Conservation (phyloP, 2,888 invertebrate genomes). For the Ennomos fuscantarius region DNA sequence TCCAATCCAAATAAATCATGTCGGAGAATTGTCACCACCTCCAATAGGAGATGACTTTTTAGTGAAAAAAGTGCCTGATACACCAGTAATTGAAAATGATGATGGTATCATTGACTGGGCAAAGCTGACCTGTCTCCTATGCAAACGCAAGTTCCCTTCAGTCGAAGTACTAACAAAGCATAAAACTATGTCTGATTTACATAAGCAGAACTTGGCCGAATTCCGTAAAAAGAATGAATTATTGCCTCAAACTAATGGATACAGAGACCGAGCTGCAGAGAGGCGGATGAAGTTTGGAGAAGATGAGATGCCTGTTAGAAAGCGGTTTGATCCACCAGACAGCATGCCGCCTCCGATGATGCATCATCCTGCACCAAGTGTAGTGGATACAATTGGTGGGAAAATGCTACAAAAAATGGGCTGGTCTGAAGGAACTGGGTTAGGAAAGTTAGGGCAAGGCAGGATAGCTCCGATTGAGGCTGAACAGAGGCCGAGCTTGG, state of each 20-base stretch:
- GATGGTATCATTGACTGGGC: slow-evolving; percentile 94
- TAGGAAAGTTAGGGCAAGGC: slow-evolving; percentile 97
- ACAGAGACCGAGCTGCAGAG: slow-evolving; percentile 98
- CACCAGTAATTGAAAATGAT: slow-evolving; percentile 86
- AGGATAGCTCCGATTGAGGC: slow-evolving; percentile 97
- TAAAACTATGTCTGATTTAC: slow-evolving; percentile 96
- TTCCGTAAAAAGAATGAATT: slow-evolving; percentile 75
- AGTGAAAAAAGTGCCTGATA: slow-evolving; percentile 74
- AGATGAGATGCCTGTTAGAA: slow-evolving; percentile 87
- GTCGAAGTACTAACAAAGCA: slow-evolving; percentile 95
- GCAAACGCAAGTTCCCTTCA: slow-evolving; percentile 97
- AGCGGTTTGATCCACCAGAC: slow-evolving; percentile 70
- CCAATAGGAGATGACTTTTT: slow-evolving; percentile 70
- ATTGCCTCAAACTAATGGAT: slow-evolving; percentile 78
- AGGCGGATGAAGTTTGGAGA: slow-evolving; percentile 96
- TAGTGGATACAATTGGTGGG: slow-evolving; percentile 96
- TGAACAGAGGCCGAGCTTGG: slow-evolving; percentile 87
- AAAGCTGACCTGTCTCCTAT: slow-evolving; percentile 96
- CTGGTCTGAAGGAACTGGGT: slow-evolving; percentile 98
- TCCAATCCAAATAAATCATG: slow-evolving; percentile 49
- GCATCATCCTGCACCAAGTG: slow-evolving; percentile 87
- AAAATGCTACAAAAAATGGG: slow-evolving; percentile 99
- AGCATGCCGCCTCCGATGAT: slow-evolving; percentile 75
- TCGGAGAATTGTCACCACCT: slow-evolving; percentile 69
- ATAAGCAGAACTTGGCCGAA: slow-evolving; percentile 93